phyloP scores from a whole-genome alignment of 1,140 invertebrate genomes.

The Procambarus clarkii region DNA sequence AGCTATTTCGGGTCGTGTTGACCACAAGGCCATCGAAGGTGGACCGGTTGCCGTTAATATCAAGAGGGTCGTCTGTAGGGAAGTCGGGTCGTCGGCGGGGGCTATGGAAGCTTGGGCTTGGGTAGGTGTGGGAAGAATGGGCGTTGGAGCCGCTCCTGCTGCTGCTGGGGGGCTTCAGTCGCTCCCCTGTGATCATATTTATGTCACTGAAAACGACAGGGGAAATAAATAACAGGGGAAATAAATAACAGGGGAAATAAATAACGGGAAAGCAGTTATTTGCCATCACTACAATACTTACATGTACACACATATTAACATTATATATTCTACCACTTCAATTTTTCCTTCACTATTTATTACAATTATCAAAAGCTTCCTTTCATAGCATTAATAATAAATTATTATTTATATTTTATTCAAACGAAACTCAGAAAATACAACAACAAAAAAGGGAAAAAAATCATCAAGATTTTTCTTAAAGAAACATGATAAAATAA shows the following conservation, averaged over 20 bases:
- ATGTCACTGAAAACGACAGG: slow-evolving; percentile 71
- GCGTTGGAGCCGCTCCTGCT: not conserved
- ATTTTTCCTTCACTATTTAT: too few species aligned
- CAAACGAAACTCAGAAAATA: too few species aligned
- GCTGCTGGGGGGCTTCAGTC: slow-evolving; percentile 30
- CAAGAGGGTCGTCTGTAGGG: slow-evolving; percentile 43
- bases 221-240: not conserved
- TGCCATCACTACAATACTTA: too few species aligned
- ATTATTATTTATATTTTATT: too few species aligned
- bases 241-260: not conserved
- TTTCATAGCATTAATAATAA: too few species aligned
- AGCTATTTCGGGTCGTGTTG: slow-evolving; percentile 17
- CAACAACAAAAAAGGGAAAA: too few species aligned
- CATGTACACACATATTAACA: too few species aligned
- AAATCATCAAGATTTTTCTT: too few species aligned
- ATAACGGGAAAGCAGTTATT: not conserved
- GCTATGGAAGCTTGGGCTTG: slow-evolving; percentile 14
- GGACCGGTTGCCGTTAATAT: slow-evolving; percentile 67
- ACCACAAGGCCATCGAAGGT: slow-evolving; percentile 15
- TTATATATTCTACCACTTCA: too few species aligned
- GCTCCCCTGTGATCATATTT: slow-evolving; percentile 73
- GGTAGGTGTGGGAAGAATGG: not conserved
- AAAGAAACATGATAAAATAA: too few species aligned
- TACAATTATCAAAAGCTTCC: too few species aligned
- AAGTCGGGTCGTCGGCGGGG: slow-evolving; percentile 45